phyloP scores from a whole-genome alignment of 2,797 vertebrate genomes.

The Acanthurus tractus region DNA sequence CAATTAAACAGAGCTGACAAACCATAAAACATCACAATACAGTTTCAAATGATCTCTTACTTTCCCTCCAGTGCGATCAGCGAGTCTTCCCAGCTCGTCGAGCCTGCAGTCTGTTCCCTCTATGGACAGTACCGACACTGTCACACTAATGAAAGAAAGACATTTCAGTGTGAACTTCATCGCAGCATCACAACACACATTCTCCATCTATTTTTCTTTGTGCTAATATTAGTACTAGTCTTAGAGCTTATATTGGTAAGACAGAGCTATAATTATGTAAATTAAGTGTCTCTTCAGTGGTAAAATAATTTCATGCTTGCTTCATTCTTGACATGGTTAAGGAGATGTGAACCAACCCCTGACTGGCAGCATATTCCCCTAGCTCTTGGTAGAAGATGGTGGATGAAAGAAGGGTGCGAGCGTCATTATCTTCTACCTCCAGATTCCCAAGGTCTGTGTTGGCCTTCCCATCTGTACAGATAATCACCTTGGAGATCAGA shows the following conservation, averaged over 20 bases:
- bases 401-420: constrained; percentile 77
- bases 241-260: background rate
- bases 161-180: constrained; percentile 36
- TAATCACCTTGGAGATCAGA: constrained; percentile 80
- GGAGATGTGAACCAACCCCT: constrained; percentile 65
- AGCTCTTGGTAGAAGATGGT: constrained; percentile 86
- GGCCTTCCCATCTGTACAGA: constrained; percentile 86
- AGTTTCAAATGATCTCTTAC: constrained; percentile 54
- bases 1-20: background rate
- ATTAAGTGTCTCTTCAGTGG: background rate
- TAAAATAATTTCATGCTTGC: background rate
- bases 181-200: constrained; percentile 4
- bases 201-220: background rate
- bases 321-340: background rate
- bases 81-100: constrained; percentile 83
- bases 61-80: constrained; percentile 83
- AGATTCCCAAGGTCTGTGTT: constrained; percentile 84
- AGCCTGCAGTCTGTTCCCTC: constrained; percentile 85
- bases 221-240: background rate
- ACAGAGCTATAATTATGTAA: background rate
- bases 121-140: constrained; percentile 84
- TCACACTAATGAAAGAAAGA: constrained; percentile 74
- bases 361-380: constrained; percentile 78
- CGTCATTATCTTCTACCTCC: constrained; percentile 76
- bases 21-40: background rate